Evolutionary conservation across 2,888 invertebrate genomes (phyloP), one percentile per base, ranked within the genome.

Genomic region (Axea sp.): DNA sequence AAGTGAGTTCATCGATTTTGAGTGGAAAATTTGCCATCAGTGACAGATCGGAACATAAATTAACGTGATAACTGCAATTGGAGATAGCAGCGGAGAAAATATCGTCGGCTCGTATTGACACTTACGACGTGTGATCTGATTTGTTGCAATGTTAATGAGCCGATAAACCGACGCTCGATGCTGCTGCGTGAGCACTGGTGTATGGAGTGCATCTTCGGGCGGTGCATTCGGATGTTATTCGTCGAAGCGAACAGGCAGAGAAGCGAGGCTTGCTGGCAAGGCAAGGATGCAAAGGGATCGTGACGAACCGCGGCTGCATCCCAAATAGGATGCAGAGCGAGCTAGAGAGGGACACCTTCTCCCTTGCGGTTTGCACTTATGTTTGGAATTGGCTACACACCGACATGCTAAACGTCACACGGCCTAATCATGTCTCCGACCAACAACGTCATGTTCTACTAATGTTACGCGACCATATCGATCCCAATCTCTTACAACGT

Each of bases 141-240:
- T 51, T 79, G 82, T 83, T 83, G 82, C 81, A 80, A 82, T 82
- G 82, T 80, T 82, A 83, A 83, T 82, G 80, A 83, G 81, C 78
- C 78, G 78, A 57, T 80, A 81, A 81, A 78, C 80, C 84, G 78
- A 83, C 83, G 83, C 80, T 82, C 79, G 79, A 80, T 75, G 78
- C 80, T 79, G 82, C n/a, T n/a, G 80, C 82, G 83, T 84, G 84
- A 84, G 81, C 82, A n/a, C n/a, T n/a, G n/a, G 83, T 41, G 22
- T 22, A 15, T 15, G 30, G 14, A 41, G 5, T 35, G 60, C 60
- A 47, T 60, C 60, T 60, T 60, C 35, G 60, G 37, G 7, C 41
- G 28, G 8, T 22, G 39, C 33, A 14, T 6, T 28, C 15, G 76
- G 57, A 68, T 65, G 82, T 80, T n/a, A n/a, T n/a, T n/a, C n/a